phyloP scores from a whole-genome alignment of 2,888 invertebrate genomes.

The Hirtodrosophila cameraria region DNA sequence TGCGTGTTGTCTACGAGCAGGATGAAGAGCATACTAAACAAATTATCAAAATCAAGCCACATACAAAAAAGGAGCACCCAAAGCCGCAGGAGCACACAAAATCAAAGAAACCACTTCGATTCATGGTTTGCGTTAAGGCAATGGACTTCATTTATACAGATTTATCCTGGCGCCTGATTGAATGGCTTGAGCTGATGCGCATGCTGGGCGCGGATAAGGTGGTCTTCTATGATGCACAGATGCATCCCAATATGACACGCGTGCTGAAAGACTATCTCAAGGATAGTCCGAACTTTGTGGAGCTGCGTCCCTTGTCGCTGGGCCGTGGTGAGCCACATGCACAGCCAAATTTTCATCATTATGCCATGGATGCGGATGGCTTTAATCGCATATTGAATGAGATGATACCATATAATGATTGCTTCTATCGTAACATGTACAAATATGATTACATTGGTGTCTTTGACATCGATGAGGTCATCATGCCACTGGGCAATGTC shows the following conservation, averaged over 20 bases:
- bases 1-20: slow-evolving; percentile 91
- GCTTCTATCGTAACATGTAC: slow-evolving; percentile 95
- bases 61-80: not conserved
- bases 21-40: slow-evolving; percentile 68
- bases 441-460: slow-evolving; percentile 93
- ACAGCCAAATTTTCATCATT: slow-evolving; percentile 92
- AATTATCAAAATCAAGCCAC: too few species aligned
- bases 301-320: slow-evolving; percentile 91
- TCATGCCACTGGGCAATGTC: slow-evolving; percentile 91
- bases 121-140: slow-evolving; percentile 84
- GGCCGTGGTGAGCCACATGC: slow-evolving; percentile 95
- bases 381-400: slow-evolving; percentile 96
- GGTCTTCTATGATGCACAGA: slow-evolving; percentile 93
- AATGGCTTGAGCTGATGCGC: slow-evolving; percentile 96
- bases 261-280: slow-evolving; percentile 87
- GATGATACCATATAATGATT: slow-evolving; percentile 97
- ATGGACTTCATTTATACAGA: slow-evolving; percentile 95
- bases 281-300: slow-evolving; percentile 86
- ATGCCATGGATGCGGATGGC: slow-evolving; percentile 92
- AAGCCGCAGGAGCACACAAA: not conserved
- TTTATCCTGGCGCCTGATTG: slow-evolving; percentile 93
- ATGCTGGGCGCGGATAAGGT: slow-evolving; percentile 94
- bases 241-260: slow-evolving; percentile 94
- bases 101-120: not conserved
- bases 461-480: slow-evolving; percentile 96